These are phyloP conservation scores for Phasia obesa DNA, from an alignment of 2,888 invertebrate genomes.

Conservation along the genomic window DNA sequence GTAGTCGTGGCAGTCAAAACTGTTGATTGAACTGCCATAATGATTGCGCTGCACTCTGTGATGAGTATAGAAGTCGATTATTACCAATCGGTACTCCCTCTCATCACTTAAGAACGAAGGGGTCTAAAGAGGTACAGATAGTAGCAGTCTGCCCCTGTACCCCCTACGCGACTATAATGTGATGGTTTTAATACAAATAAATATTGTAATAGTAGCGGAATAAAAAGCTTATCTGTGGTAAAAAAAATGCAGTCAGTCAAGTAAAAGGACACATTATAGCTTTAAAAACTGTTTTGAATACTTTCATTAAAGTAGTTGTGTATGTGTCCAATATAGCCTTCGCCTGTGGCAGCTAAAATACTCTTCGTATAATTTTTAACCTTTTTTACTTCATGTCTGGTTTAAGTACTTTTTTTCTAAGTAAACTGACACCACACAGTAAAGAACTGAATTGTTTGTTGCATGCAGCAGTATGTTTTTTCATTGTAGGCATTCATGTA, in stretches of 20 bases:
- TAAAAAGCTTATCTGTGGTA: too few relatives aligned
- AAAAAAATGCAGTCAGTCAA: neutral
- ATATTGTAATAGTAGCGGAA: too few relatives aligned
- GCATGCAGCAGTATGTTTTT: constrained; percentile 13
- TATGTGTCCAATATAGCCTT: neutral
- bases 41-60: too few relatives aligned
- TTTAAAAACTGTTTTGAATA: neutral
- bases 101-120: too few relatives aligned
- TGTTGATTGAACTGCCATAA: too few relatives aligned
- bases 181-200: too few relatives aligned
- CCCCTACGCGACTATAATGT: too few relatives aligned
- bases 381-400: constrained; percentile 51
- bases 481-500: neutral
- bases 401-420: constrained; percentile 46
- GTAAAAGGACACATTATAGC: neutral
- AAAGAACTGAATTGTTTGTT: constrained; percentile 22
- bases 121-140: too few relatives aligned
- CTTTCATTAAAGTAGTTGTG: neutral
- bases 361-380: constrained; percentile 17
- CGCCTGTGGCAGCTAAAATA: constrained; percentile 17
- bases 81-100: too few relatives aligned
- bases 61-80: too few relatives aligned
- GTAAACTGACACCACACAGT: constrained; percentile 63
- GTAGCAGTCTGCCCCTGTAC: too few relatives aligned
- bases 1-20: too few relatives aligned